A percentile compares a stretch with the other conserved stretches of the same genome.
phyloP scores from a whole-genome alignment of 2,113 vertebrate species.

The Oriolus oriolus region DNA sequence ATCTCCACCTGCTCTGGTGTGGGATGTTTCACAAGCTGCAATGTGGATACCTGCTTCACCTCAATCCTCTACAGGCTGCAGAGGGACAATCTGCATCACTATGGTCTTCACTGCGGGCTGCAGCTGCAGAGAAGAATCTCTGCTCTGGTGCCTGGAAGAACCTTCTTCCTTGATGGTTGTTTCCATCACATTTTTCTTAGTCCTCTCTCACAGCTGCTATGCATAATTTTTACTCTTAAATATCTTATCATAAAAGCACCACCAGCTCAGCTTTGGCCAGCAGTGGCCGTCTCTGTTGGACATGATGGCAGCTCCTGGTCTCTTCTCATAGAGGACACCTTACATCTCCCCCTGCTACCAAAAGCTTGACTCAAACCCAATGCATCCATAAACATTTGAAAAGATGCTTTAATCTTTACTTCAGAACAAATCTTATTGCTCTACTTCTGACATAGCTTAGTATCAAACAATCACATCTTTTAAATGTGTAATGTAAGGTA shows the following conservation, averaged over 20 bases:
- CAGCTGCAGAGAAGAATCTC: not conserved
- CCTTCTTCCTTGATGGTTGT: not conserved
- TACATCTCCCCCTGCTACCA: not conserved
- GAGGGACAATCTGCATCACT: not conserved
- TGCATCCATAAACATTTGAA: not conserved
- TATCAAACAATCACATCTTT: not conserved
- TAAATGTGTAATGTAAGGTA: not conserved
- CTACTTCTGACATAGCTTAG: not conserved
- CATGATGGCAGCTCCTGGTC: not conserved
- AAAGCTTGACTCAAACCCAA: not conserved
- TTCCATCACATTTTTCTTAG: not conserved
- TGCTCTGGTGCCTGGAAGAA: not conserved
- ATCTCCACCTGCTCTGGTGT: not conserved
- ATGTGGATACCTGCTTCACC: fast-evolving
- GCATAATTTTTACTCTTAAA: not conserved
- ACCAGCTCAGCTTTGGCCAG: not conserved
- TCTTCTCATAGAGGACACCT: not conserved
- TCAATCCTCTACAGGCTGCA: not conserved
- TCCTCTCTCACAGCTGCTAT: not conserved
- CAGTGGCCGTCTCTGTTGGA: fast-evolving
- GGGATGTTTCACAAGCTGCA: not conserved
- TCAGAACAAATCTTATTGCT: not conserved
- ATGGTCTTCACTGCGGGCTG: fast-evolving
- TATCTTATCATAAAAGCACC: not conserved
- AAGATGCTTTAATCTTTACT: not conserved